phyloP scores from a whole-genome alignment of 2,888 invertebrate genomes.

The Drosophila suboccidentalis region DNA sequence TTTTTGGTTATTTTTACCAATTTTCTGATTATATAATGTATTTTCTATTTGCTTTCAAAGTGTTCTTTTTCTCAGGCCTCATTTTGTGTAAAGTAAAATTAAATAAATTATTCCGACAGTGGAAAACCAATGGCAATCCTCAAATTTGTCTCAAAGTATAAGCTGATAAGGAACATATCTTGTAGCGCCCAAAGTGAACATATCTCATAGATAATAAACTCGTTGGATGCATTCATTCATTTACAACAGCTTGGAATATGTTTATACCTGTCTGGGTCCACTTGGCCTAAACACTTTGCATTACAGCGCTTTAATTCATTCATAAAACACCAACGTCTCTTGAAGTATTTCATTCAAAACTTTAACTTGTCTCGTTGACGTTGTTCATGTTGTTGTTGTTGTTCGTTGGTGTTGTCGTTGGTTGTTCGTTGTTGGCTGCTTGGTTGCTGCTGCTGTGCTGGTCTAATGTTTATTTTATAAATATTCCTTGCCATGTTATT shows the following conservation, averaged over 20 bases:
- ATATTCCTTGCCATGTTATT: constrained; percentile 75
- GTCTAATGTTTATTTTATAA: constrained; percentile 78
- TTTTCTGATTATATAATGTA: too few species aligned
- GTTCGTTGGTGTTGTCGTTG: constrained; percentile 32
- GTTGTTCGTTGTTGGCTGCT: constrained; percentile 17
- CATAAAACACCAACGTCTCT: constrained; percentile 40
- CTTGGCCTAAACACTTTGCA: constrained; percentile 37
- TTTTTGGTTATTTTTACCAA: too few species aligned
- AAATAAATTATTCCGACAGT: too few species aligned
- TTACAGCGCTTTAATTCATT: constrained; percentile 51
- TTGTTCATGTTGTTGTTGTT: constrained; percentile 18
- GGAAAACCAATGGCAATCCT: too few species aligned
- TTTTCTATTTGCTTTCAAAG: not conserved
- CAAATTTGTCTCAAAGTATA: too few species aligned
- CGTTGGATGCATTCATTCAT: constrained; percentile 17
- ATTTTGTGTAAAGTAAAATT: too few species aligned
- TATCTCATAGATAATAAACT: not conserved
- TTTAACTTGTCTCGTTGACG: constrained; percentile 41
- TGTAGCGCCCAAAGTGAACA: not conserved
- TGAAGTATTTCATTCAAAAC: constrained; percentile 56
- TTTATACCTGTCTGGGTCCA: constrained; percentile 30
- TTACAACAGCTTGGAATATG: constrained; percentile 21
- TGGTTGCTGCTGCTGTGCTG: constrained; percentile 36
- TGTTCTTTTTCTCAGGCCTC: not conserved
- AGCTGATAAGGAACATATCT: not conserved